Evolutionary conservation across 2,888 invertebrate species (phyloP).

Genomic region (Myopa tessellatipennis): DNA sequence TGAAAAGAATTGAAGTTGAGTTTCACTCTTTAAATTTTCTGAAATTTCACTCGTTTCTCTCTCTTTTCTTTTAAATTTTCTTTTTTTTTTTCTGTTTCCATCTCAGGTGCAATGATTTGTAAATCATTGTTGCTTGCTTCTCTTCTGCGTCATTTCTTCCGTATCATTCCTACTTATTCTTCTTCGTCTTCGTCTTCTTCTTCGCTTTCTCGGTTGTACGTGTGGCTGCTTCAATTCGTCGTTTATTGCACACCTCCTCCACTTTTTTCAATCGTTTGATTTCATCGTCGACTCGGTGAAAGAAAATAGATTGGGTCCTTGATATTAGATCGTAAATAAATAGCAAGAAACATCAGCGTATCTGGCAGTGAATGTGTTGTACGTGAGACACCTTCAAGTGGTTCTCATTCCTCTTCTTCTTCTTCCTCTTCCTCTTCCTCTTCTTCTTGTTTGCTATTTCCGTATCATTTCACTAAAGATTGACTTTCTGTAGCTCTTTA

Average conservation of each 20-base stretch:
- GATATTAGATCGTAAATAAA: constrained; percentile 28
- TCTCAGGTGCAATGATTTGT: constrained; percentile 44
- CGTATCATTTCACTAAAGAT: no score
- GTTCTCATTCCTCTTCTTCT: not conserved
- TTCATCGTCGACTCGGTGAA: not conserved
- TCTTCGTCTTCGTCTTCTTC: not conserved
- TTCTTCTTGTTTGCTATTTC: not conserved
- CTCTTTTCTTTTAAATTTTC: not conserved
- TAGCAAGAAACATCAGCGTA: constrained; percentile 23
- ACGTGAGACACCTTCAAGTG: constrained; percentile 22
- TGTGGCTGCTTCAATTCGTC: constrained; percentile 24
- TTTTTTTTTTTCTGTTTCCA: constrained; percentile 19
- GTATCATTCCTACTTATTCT: not conserved
- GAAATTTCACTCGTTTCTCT: not conserved
- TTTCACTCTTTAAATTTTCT: not conserved
- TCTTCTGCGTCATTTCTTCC: no score
- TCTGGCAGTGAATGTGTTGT: constrained; percentile 26
- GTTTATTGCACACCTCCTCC: constrained; percentile 28
- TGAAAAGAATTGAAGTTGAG: not conserved
- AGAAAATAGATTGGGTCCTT: constrained; percentile 21
- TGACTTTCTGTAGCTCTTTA: no score
- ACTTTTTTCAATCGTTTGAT: constrained; percentile 12
- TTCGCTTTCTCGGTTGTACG: not conserved
- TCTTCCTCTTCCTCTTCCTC: not conserved
- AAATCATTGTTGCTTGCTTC: constrained; percentile 25